These are phyloP conservation scores for Melieria picta DNA, from an alignment of 2,888 invertebrate genomes.

Conservation along the genomic window DNA sequence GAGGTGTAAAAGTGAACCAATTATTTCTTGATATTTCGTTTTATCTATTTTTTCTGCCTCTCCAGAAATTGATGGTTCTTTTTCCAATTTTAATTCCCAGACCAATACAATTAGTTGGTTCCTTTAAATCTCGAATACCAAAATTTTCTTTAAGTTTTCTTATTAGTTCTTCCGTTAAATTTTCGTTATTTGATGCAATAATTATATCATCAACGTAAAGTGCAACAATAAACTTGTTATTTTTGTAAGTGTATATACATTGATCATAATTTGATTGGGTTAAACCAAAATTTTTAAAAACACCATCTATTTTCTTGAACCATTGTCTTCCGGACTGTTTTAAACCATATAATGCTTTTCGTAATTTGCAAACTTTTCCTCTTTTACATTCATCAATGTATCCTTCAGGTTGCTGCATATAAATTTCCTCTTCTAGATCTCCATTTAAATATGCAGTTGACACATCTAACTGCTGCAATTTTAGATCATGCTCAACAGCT, in stretches of 20 bases:
- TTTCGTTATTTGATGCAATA: no score
- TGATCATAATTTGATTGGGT: no score
- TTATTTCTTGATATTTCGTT: conserved; percentile 33
- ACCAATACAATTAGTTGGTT: conserved; percentile 7
- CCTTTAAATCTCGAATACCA: not conserved
- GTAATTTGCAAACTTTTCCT: no score
- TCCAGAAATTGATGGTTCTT: conserved; percentile 31
- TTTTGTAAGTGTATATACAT: not conserved
- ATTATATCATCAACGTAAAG: not conserved
- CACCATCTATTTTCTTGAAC: no score
- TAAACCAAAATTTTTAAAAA: no score
- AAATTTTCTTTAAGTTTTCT: not conserved
- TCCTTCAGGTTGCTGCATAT: no score
- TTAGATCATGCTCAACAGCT: conserved; percentile 21
- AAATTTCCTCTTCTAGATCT: no score
- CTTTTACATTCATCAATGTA: no score
- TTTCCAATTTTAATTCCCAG: conserved; percentile 28
- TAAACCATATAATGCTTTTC: no score
- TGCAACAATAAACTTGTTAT: not conserved
- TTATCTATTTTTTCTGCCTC: conserved; percentile 28
- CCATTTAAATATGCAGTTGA: conserved; percentile 23
- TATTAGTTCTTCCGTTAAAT: no score
- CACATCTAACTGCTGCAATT: conserved; percentile 31
- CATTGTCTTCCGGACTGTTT: no score
- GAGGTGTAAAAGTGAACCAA: conserved; percentile 30